phyloP scores from a whole-genome alignment of 2,113 vertebrate genomes.

The Ceyx cyanopectus region DNA sequence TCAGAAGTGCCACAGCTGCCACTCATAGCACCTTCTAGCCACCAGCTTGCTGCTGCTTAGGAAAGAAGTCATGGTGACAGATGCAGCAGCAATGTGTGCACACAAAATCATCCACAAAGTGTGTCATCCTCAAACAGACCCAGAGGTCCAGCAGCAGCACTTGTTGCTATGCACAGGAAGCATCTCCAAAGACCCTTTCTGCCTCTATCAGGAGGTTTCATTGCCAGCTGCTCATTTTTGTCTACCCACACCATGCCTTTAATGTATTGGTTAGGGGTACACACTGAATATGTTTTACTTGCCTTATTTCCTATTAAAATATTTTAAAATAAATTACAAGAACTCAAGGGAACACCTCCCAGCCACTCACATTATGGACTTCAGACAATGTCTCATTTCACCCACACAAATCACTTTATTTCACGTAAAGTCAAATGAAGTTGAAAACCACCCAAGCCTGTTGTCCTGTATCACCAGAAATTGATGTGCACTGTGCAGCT shows the following conservation, averaged over 20 bases:
- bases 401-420: neutral
- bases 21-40: neutral
- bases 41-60: neutral
- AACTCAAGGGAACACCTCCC: neutral
- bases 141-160: neutral
- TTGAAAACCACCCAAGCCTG: neutral
- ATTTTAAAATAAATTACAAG: neutral
- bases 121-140: neutral
- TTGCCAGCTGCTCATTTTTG: neutral
- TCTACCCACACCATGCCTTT: neutral
- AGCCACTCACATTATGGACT: neutral
- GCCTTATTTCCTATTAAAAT: neutral
- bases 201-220: neutral
- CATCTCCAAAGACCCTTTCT: neutral
- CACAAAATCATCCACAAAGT: too few species aligned
- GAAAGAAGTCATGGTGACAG: neutral
- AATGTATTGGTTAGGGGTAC: too few species aligned
- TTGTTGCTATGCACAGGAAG: neutral
- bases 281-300: neutral
- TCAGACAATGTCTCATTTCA: neutral
- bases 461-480: neutral
- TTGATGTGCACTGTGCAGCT: neutral
- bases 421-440: neutral
- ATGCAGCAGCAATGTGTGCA: neutral
- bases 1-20: neutral